Evolutionary conservation across 2,888 invertebrate genomes (phyloP).

Genomic region (Acanthococcus lagerstroemiae): DNA sequence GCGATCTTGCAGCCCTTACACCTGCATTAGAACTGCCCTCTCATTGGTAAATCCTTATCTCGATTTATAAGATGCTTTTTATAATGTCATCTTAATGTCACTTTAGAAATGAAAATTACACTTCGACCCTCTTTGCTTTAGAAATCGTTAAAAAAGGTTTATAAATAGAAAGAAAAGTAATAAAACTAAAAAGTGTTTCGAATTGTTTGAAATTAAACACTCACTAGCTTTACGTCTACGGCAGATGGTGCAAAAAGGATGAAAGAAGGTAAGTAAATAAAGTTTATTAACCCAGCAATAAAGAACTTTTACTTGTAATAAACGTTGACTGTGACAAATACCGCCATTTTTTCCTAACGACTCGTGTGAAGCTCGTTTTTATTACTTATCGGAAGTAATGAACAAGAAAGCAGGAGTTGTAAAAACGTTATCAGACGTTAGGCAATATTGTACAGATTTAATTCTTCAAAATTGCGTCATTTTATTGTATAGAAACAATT

Average conservation of each 20-base stretch:
- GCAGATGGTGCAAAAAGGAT: constrained; percentile 13
- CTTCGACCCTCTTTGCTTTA: no score
- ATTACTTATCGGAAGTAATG: constrained; percentile 23
- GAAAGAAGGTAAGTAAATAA: constrained; percentile 5
- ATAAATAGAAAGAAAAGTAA: constrained; percentile 9
- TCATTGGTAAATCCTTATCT: no score
- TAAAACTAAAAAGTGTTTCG: constrained; percentile 22
- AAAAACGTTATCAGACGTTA: no score
- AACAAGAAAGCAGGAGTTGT: no score
- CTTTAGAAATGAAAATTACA: no score
- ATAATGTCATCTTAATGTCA: no score
- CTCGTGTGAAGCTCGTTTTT: constrained; percentile 5
- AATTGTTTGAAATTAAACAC: background rate
- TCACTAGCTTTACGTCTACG: background rate
- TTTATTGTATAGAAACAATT: no score
- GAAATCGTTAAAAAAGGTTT: background rate
- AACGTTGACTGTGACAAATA: constrained; percentile 22
- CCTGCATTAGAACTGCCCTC: no score
- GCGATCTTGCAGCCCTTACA: no score
- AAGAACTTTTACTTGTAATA: constrained; percentile 12
- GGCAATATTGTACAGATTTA: no score
- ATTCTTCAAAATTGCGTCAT: no score
- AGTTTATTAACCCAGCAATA: constrained; percentile 4
- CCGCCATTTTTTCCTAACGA: constrained; percentile 4
- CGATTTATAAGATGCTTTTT: no score